Percentiles rank a stretch among this genome's conserved stretches.
These are phyloP conservation scores for Parauchenoglanis ngamensis DNA, from an alignment of 2,797 vertebrate species.

Conservation along the genomic window DNA sequence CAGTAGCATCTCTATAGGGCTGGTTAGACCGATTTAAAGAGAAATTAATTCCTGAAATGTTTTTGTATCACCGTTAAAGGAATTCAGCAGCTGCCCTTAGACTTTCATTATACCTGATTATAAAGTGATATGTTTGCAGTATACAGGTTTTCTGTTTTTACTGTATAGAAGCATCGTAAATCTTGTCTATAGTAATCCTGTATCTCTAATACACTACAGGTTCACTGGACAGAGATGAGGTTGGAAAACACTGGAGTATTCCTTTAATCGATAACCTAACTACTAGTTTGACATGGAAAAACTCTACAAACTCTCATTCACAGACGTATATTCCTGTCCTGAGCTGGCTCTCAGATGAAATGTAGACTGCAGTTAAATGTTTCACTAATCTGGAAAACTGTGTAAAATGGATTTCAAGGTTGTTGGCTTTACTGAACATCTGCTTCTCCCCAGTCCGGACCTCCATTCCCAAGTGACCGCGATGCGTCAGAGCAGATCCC, in stretches of 20 bases:
- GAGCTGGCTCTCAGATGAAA: neutral
- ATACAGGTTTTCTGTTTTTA: neutral
- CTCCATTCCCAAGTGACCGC: slow-evolving; percentile 80
- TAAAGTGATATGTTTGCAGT: neutral
- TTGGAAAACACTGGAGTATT: neutral
- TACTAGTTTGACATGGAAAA: neutral
- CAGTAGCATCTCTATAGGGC: neutral
- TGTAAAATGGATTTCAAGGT: neutral
- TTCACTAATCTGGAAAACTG: neutral
- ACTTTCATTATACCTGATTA: neutral
- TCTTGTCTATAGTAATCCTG: neutral
- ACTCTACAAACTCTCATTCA: neutral
- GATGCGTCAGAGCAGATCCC: slow-evolving; percentile 73
- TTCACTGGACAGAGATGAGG: neutral
- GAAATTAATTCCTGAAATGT: neutral
- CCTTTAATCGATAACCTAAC: neutral
- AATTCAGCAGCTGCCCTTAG: neutral
- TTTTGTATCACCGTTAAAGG: neutral
- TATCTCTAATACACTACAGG: neutral
- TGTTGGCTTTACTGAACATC: neutral
- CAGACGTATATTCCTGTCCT: neutral
- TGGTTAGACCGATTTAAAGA: neutral
- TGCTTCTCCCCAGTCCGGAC: slow-evolving; percentile 70
- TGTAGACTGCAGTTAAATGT: neutral
- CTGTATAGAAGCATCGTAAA: no score